These are phyloP conservation scores for Zaprionus lachaisei DNA, from an alignment of 1,140 invertebrate genomes.

Conservation along the genomic window DNA sequence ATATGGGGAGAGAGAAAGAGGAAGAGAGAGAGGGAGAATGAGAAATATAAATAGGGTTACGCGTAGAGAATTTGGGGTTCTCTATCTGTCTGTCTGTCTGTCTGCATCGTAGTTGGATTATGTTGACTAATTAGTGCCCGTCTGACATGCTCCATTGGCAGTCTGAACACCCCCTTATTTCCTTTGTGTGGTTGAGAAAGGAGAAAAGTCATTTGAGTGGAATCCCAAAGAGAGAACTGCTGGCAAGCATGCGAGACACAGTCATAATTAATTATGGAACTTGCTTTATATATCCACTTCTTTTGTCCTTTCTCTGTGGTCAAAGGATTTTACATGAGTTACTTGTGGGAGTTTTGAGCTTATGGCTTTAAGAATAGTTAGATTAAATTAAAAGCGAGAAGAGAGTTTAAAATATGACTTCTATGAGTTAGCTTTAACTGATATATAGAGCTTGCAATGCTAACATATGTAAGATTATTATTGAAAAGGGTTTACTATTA, in stretches of 20 bases:
- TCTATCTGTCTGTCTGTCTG: neutral
- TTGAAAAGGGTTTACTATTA: too few species aligned
- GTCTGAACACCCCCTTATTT: constrained; percentile 9
- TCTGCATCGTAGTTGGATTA: constrained; percentile 54
- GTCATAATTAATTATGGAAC: constrained; percentile 26
- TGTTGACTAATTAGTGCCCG: constrained; percentile 72
- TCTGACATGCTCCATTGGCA: constrained; percentile 57
- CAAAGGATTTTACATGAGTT: neutral
- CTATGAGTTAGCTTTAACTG: neutral
- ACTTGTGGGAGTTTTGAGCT: constrained; percentile 1
- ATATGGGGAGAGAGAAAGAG: neutral
- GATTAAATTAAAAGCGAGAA: neutral
- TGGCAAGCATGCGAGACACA: neutral
- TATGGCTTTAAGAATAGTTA: neutral
- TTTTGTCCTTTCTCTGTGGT: neutral
- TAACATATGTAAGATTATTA: too few species aligned
- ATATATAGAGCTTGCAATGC: neutral
- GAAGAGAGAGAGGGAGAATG: neutral
- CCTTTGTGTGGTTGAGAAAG: neutral
- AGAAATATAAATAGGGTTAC: neutral
- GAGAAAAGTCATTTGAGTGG: neutral
- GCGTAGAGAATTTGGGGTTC: constrained; percentile 2
- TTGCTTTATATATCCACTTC: neutral
- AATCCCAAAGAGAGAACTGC: neutral
- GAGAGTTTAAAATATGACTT: neutral